Percentiles rank a stretch among this genome's conserved stretches.
Conservation (phyloP, 2,888 invertebrate species). For the Ophioninae sp. region DNA sequence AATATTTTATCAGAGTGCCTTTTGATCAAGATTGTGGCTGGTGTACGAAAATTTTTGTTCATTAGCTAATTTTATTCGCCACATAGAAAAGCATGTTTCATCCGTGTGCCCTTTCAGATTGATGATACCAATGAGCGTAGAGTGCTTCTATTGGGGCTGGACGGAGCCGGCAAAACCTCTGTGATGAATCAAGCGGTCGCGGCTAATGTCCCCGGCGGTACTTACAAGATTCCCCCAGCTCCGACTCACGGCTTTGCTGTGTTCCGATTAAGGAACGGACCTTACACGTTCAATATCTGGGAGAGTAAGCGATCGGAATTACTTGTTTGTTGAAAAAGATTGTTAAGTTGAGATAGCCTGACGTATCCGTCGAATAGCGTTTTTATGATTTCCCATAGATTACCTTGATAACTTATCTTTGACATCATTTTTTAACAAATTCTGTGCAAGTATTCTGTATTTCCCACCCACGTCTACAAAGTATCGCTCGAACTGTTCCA, state of each 20-base stretch:
- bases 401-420: too few relatives aligned
- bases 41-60: neutral
- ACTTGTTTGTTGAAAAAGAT: too few relatives aligned
- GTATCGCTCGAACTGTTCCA: too few relatives aligned
- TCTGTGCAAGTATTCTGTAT: too few relatives aligned
- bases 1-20: neutral
- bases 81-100: neutral
- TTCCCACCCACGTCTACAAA: too few relatives aligned
- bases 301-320: slow-evolving; percentile 73
- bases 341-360: too few relatives aligned
- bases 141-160: slow-evolving; percentile 78
- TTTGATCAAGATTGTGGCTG: neutral
- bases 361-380: neutral
- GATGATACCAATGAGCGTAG: slow-evolving; percentile 78
- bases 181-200: slow-evolving; percentile 77
- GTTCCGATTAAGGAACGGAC: slow-evolving; percentile 74
- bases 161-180: slow-evolving; percentile 79
- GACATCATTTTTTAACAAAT: too few relatives aligned
- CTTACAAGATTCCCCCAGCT: slow-evolving; percentile 70
- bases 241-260: slow-evolving; percentile 78
- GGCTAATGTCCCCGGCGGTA: slow-evolving; percentile 66
- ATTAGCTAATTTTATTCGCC: neutral
- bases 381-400: too few relatives aligned
- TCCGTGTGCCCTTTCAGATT: slow-evolving; percentile 69
- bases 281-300: slow-evolving; percentile 77